Evolutionary conservation across 2,888 invertebrate species (phyloP), one percentile per base, ranked within the genome.

Genomic region (Fissipunctia ypsillon): DNA sequence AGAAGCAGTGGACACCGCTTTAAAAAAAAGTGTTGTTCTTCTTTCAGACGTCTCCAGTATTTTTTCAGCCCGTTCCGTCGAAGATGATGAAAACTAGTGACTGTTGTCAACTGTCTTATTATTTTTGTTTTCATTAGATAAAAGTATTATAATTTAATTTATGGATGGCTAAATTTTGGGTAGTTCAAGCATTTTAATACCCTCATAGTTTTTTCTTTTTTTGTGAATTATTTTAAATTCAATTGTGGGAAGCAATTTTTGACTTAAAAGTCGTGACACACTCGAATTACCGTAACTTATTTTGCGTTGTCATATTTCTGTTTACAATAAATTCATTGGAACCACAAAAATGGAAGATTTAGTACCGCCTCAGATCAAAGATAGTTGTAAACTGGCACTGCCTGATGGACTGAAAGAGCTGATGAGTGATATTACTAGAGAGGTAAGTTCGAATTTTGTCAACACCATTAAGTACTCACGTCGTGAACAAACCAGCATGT

Each of bases 341-440:
- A 71, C n/a, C 10, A 60, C 41, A 0, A 79, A 80, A 76, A 94
- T 93, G 93, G 86, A 89, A 7, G 88, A 93, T 86, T 89, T 93
- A 79, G 65, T 92, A 7, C 83, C 88, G 57, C 84, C 89, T 1
- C 93, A 94, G 82, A 92, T 94, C 69, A 78, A 78, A 3, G 88
- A 91, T 0, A 90, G 85, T 52, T 93, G 93, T 59, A 90, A 82
- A 14, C 74, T 95, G 12, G 91, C 91, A 10, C 90, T 97, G 38
- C 98, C 98, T 0, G 97, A 97, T 70, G 98, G 98, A 0, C 92
- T 98, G 6, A 95, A 96, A 10, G 98, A 98, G 88, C 91, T 98
- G 60, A 97, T 98, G 95, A 95, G 96, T 61, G 98, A 98, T 90
- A 97, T 98, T 80, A 97, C 97, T 0, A 96, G 98, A 79, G 98